Evolutionary conservation across 1,140 invertebrate genomes (phyloP).

Genomic region (Drosophila busckii): DNA sequence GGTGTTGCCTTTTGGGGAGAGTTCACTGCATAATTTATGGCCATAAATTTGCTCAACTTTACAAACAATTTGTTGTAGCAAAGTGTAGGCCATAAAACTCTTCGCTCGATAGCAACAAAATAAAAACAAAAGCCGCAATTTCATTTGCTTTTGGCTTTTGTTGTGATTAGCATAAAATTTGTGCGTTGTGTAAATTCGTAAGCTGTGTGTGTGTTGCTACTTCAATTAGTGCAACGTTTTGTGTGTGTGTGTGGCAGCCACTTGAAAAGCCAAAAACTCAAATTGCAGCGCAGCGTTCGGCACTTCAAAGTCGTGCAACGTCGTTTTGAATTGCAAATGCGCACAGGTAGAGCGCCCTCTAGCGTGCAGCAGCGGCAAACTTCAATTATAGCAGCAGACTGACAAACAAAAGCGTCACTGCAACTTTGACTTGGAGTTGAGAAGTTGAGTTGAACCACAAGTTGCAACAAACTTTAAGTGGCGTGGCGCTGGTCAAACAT

Average conservation of each 20-base stretch:
- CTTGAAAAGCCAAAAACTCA: slow-evolving; percentile 15
- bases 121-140: slow-evolving; percentile 35
- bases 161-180: slow-evolving; percentile 53
- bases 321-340: slow-evolving; percentile 70
- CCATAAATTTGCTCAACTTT: slow-evolving; percentile 77
- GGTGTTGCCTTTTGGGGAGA: neutral
- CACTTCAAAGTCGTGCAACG: slow-evolving; percentile 40
- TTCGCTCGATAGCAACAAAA: neutral
- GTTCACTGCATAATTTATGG: slow-evolving; percentile 67
- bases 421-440: slow-evolving; percentile 8
- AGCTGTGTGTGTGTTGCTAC: slow-evolving; percentile 19
- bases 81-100: slow-evolving; percentile 64
- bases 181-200: neutral
- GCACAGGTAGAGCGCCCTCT: neutral
- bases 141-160: slow-evolving; percentile 53
- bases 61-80: slow-evolving; percentile 74
- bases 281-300: neutral
- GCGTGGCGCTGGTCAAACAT: too few species aligned
- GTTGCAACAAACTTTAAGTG: slow-evolving; percentile 15
- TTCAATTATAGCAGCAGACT: slow-evolving; percentile 44
- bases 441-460: slow-evolving; percentile 10
- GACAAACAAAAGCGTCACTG: slow-evolving; percentile 1
- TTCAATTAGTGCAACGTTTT: slow-evolving; percentile 65
- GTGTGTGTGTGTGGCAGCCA: too few species aligned
- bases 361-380: neutral